These are phyloP conservation scores for Helicoverpa zea DNA, from an alignment of 1,140 invertebrate genomes.

Conservation along the genomic window DNA sequence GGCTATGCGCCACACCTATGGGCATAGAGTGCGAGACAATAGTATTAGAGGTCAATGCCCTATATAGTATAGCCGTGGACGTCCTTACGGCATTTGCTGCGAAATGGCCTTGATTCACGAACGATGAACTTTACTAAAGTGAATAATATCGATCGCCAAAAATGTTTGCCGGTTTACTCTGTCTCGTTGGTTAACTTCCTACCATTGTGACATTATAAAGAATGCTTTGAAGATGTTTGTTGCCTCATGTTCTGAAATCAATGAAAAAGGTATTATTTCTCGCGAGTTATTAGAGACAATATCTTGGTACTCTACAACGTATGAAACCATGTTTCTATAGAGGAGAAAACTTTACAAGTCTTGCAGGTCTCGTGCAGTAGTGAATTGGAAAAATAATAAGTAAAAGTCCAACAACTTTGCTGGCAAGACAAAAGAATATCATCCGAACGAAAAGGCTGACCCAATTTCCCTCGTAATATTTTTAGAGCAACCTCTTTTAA, in stretches of 20 bases:
- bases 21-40: background rate
- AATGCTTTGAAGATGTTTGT: constrained; percentile 1
- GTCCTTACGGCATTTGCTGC: constrained; percentile 29
- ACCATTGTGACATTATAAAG: constrained; percentile 14
- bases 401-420: constrained; percentile 5
- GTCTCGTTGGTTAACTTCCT: constrained; percentile 1
- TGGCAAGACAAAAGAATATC: constrained; percentile 41
- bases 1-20: constrained; percentile 10
- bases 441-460: constrained; percentile 37
- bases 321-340: background rate
- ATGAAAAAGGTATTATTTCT: background rate
- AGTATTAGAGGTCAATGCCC: constrained; percentile 32
- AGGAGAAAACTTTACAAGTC: background rate
- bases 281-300: background rate
- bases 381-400: constrained; percentile 15
- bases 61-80: constrained; percentile 36
- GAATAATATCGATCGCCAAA: constrained; percentile 42
- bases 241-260: background rate
- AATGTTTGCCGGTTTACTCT: constrained; percentile 18
- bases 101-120: constrained; percentile 42
- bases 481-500: constrained; percentile 45
- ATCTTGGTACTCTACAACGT: background rate
- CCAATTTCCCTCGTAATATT: constrained; percentile 44
- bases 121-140: constrained; percentile 46
- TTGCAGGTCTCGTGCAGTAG: constrained; percentile 1